A percentile compares a stretch with the other conserved stretches of the same genome.
Evolutionary conservation across 2,113 vertebrate genomes (phyloP).

Genomic region (Actinemys pallida): DNA sequence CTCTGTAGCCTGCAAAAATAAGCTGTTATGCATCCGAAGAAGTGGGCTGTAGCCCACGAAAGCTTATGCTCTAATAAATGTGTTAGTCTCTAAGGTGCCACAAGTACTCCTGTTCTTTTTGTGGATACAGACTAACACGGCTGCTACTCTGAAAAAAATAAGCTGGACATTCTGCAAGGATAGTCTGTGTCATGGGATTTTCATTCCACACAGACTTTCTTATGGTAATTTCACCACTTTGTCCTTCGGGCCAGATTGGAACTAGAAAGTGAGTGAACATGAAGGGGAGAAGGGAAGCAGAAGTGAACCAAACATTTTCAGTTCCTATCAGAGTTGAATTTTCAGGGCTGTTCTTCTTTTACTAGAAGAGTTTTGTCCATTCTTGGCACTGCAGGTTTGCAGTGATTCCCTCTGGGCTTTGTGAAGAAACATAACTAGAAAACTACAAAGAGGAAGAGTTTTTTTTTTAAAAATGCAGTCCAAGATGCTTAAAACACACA

Average conservation of each 20-base stretch:
- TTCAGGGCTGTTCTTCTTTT: background rate
- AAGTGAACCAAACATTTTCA: background rate
- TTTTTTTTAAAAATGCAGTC: background rate
- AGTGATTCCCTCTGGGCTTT: background rate
- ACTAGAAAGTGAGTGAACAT: background rate
- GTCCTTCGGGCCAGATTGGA: background rate
- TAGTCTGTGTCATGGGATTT: background rate
- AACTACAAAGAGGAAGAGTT: background rate
- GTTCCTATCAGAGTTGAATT: background rate
- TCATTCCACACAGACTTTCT: background rate
- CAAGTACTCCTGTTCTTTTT: too few relatives aligned
- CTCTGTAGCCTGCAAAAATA: background rate
- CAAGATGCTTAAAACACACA: background rate
- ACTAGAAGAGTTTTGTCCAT: background rate
- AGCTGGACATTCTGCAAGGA: background rate
- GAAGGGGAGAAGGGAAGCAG: background rate
- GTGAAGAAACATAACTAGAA: background rate
- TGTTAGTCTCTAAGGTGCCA: too few relatives aligned
- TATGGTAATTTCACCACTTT: background rate
- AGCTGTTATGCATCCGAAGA: background rate
- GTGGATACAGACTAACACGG: too few relatives aligned
- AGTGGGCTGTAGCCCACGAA: too few relatives aligned
- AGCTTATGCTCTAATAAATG: too few relatives aligned
- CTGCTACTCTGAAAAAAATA: background rate
- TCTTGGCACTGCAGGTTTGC: background rate